phyloP scores from a whole-genome alignment of 1,140 invertebrate species.

The Hylaeus volcanicus region DNA sequence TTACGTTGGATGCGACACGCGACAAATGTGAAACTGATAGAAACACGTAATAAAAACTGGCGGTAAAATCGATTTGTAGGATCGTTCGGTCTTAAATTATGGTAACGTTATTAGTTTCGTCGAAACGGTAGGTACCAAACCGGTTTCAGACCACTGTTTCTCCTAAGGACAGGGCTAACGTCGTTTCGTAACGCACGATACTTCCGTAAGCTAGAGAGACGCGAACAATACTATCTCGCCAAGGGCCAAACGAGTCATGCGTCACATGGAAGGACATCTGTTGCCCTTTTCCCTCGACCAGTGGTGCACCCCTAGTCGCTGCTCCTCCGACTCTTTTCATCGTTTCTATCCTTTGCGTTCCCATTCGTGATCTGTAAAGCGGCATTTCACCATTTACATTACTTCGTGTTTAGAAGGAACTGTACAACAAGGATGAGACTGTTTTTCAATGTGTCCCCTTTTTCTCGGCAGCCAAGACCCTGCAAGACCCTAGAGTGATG shows the following conservation, averaged over 20 bases:
- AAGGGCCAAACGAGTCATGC: conserved; percentile 64
- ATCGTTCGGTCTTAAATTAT: not conserved
- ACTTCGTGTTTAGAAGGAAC: too few relatives aligned
- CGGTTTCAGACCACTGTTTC: not conserved
- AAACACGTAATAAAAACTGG: not conserved
- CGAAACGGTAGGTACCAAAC: conserved; percentile 18
- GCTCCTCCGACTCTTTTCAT: not conserved
- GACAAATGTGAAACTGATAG: not conserved
- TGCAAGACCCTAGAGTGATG: too few relatives aligned
- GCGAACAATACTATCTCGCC: conserved; percentile 61
- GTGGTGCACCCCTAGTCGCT: conserved; percentile 2
- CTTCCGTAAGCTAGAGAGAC: conserved; percentile 55
- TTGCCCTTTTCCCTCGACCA: conserved; percentile 67
- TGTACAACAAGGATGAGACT: too few relatives aligned
- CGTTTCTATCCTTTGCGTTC: not conserved
- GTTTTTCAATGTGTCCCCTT: too few relatives aligned
- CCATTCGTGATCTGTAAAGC: too few relatives aligned
- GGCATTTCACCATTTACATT: too few relatives aligned
- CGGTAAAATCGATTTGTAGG: not conserved
- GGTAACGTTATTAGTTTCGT: not conserved
- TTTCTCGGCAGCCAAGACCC: too few relatives aligned
- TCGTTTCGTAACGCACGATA: conserved; percentile 34
- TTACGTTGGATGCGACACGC: too few relatives aligned
- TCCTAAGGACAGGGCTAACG: conserved; percentile 1
- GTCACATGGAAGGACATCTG: conserved; percentile 74